phyloP scores from a whole-genome alignment of 2,888 invertebrate genomes.

The Tenthredo amoena region DNA sequence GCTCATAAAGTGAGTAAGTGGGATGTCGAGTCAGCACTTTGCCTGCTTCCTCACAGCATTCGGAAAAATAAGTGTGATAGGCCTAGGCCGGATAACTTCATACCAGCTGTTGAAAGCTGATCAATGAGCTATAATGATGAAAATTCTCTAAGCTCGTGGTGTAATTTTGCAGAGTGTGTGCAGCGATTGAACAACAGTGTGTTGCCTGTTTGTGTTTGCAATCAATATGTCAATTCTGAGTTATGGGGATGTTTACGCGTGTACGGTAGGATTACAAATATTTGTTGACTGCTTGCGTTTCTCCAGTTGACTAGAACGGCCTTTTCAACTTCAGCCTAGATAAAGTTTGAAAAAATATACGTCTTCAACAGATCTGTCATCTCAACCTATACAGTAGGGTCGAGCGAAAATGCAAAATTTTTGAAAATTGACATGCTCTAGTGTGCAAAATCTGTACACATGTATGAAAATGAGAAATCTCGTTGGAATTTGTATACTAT shows the following conservation, averaged over 20 bases:
- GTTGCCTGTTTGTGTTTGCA: constrained; percentile 7
- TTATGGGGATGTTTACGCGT: constrained; percentile 7
- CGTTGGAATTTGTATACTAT: no score
- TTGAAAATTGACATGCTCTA: no score
- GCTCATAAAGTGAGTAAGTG: constrained; percentile 53
- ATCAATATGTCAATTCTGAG: constrained; percentile 33
- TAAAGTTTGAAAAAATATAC: background rate
- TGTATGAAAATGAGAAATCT: no score
- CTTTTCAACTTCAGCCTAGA: background rate
- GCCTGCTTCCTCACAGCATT: constrained; percentile 43
- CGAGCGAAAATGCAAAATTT: no score
- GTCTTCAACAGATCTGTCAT: constrained; percentile 13
- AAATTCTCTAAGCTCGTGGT: background rate
- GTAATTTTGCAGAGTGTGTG: background rate
- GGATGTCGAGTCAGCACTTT: constrained; percentile 53
- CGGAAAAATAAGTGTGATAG: constrained; percentile 51
- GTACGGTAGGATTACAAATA: constrained; percentile 11
- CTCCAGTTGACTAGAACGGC: background rate
- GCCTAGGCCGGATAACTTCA: constrained; percentile 33
- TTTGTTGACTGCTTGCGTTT: constrained; percentile 18
- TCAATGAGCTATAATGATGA: constrained; percentile 1
- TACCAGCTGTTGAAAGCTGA: constrained; percentile 3
- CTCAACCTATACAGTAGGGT: background rate
- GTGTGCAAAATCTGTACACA: no score
- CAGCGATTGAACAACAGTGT: background rate